phyloP scores from a whole-genome alignment of 2,113 vertebrate genomes.

The Cyanoramphus novaezelandiae region DNA sequence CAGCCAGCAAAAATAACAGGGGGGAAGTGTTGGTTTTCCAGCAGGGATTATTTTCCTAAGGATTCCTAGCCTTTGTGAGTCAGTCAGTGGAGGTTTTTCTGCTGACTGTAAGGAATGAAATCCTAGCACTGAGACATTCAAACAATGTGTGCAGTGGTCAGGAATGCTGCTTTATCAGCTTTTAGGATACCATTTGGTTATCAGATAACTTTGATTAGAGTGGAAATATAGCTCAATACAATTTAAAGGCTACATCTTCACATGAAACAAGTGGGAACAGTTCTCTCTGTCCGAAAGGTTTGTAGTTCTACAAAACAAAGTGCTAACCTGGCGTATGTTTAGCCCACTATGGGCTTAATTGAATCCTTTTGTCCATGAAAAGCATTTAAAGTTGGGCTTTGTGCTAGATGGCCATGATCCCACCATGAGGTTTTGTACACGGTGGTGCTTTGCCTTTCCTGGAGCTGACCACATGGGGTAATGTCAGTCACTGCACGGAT shows the following conservation, averaged over 20 bases:
- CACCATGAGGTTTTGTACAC: not conserved
- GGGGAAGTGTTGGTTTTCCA: constrained; percentile 43
- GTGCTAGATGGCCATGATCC: not conserved
- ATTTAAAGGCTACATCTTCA: not conserved
- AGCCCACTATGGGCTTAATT: not conserved
- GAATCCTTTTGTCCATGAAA: not conserved
- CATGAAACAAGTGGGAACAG: not conserved
- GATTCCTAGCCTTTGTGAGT: constrained; percentile 24
- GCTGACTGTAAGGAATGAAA: constrained; percentile 11
- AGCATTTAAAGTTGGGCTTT: not conserved
- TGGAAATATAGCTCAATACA: not conserved
- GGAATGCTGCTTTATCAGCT: constrained; percentile 4
- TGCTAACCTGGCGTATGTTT: not conserved
- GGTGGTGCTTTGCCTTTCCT: not conserved
- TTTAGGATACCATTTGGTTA: not conserved
- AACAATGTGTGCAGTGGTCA: not conserved
- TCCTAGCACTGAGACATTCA: not conserved
- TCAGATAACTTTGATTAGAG: not conserved
- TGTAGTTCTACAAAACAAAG: not conserved
- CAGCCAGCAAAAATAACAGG: not conserved
- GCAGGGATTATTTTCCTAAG: not conserved
- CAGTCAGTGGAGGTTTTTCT: constrained; percentile 37
- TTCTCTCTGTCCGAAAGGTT: not conserved
- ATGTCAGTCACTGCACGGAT: accelerated
- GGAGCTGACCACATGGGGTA: not conserved